These are phyloP conservation scores for Drosophila hydei DNA, from an alignment of 1,140 invertebrate genomes.

Conservation along the genomic window DNA sequence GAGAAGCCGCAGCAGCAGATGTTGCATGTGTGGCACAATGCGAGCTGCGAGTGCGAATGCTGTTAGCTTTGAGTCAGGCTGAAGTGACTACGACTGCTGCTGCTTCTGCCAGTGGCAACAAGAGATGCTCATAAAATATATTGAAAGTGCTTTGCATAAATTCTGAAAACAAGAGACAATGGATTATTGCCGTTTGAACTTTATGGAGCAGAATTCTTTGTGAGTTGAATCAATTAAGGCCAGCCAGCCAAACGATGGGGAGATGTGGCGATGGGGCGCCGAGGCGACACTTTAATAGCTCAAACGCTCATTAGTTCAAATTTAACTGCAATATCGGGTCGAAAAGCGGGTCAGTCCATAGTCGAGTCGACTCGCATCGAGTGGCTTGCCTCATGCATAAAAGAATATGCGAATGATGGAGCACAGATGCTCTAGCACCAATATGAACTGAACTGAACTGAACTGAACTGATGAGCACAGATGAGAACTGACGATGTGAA, in stretches of 20 bases:
- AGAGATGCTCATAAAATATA: slow-evolving; percentile 67
- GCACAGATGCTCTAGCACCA: slow-evolving; percentile 20
- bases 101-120: slow-evolving; percentile 35
- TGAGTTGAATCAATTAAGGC: slow-evolving; percentile 55
- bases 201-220: neutral
- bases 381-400: slow-evolving; percentile 29
- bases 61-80: slow-evolving; percentile 25
- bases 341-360: slow-evolving; percentile 37
- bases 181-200: slow-evolving; percentile 33
- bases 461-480: slow-evolving; percentile 21
- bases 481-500: neutral
- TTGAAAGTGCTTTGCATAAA: slow-evolving; percentile 63
- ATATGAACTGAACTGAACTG: neutral
- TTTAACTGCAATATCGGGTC: slow-evolving; percentile 31
- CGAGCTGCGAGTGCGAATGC: slow-evolving; percentile 28
- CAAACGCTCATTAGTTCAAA: slow-evolving; percentile 30
- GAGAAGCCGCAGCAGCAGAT: slow-evolving; percentile 57
- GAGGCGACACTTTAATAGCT: slow-evolving; percentile 18
- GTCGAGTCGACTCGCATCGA: slow-evolving; percentile 7
- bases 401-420: slow-evolving; percentile 39
- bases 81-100: slow-evolving; percentile 41
- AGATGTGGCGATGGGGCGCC: slow-evolving; percentile 16
- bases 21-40: slow-evolving; percentile 63
- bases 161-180: slow-evolving; percentile 38
- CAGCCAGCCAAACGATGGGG: too few relatives aligned